A percentile compares a stretch with the other conserved stretches of the same genome.
These are phyloP conservation scores for Erebia aethiops DNA, from an alignment of 2,888 invertebrate genomes.

Conservation along the genomic window DNA sequence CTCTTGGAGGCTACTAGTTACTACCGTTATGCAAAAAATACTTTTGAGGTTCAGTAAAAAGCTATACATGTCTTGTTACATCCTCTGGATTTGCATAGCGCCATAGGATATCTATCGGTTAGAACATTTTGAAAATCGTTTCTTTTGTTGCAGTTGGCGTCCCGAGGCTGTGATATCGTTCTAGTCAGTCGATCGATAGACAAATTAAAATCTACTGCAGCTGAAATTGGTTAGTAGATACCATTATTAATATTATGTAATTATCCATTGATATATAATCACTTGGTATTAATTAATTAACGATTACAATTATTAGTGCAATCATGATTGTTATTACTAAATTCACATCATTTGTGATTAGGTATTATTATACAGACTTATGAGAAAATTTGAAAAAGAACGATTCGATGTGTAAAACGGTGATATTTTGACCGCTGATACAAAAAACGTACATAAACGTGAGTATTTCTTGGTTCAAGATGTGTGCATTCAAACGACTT, in stretches of 20 bases:
- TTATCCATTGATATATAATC: neutral
- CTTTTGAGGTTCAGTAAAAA: no score
- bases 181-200: constrained; percentile 90
- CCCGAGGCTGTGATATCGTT: constrained; percentile 89
- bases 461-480: no score
- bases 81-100: no score
- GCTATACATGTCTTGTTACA: no score
- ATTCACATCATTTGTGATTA: neutral
- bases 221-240: constrained; percentile 85
- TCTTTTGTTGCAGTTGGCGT: constrained; percentile 84
- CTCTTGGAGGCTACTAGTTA: no score
- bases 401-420: no score
- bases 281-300: neutral
- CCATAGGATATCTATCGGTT: neutral
- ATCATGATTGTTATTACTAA: neutral
- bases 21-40: no score
- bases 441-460: no score
- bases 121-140: neutral
- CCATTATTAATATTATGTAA: neutral
- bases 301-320: neutral
- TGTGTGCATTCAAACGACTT: no score
- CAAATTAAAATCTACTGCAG: constrained; percentile 88
- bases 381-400: no score
- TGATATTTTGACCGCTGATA: no score
- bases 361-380: no score